phyloP scores from a whole-genome alignment of 2,888 invertebrate genomes.

The Eueremaeus valkanovi region DNA sequence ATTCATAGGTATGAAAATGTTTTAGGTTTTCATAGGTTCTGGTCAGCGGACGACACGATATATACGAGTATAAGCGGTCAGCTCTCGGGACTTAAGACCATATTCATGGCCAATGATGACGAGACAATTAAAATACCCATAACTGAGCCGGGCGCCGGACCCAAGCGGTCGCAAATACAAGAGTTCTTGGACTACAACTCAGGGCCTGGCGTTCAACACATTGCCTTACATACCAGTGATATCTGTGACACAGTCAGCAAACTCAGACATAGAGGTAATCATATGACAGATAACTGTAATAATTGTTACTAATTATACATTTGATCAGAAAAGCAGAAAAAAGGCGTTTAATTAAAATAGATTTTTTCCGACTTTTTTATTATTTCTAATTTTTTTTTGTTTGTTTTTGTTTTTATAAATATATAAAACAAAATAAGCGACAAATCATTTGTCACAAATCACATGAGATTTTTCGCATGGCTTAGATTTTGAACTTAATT shows the following conservation, averaged over 20 bases:
- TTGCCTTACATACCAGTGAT: conserved; percentile 87
- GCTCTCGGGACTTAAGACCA: conserved; percentile 88
- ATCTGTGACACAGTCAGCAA: conserved; percentile 66
- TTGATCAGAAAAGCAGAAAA: too few relatives aligned
- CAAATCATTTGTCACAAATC: too few relatives aligned
- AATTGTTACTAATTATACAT: too few relatives aligned
- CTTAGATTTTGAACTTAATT: too few relatives aligned
- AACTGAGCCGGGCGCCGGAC: conserved; percentile 91
- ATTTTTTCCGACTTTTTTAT: too few relatives aligned
- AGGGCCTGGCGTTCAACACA: conserved; percentile 95
- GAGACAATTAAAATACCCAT: conserved; percentile 96
- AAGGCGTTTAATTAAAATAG: too few relatives aligned
- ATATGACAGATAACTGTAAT: too few relatives aligned
- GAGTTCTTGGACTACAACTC: conserved; percentile 98
- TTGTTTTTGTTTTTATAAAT: too few relatives aligned
- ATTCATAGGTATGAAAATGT: conserved; percentile 61
- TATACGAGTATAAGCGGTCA: conserved; percentile 91
- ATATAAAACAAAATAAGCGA: too few relatives aligned
- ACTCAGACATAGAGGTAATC: conserved; percentile 61
- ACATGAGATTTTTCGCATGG: too few relatives aligned
- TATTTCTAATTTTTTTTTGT: too few relatives aligned
- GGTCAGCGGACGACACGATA: conserved; percentile 97
- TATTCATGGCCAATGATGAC: conserved; percentile 95
- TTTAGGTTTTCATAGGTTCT: conserved; percentile 78
- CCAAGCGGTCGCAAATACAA: conserved; percentile 88